A percentile compares a stretch with the other conserved stretches of the same genome.
phyloP scores from a whole-genome alignment of 2,113 vertebrate genomes.

The Burhinus bistriatus region DNA sequence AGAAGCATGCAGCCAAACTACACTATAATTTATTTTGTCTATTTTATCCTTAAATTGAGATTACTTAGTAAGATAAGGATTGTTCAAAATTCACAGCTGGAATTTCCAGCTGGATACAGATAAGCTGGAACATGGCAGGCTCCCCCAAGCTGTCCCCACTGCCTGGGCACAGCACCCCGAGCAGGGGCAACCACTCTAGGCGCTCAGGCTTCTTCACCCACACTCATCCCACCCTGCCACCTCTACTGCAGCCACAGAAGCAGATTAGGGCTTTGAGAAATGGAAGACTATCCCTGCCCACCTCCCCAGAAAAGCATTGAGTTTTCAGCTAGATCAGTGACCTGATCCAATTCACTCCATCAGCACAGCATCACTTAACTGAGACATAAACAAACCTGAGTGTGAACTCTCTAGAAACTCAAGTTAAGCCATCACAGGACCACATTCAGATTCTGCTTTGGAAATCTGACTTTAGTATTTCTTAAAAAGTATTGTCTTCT shows the following conservation, averaged over 20 bases:
- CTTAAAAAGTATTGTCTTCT: neutral
- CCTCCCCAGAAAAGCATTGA: neutral
- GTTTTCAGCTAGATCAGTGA: neutral
- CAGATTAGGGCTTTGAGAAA: neutral
- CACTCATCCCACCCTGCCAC: neutral
- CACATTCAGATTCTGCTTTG: neutral
- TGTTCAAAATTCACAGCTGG: neutral
- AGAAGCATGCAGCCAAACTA: neutral
- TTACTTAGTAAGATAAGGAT: neutral
- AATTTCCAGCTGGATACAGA: neutral
- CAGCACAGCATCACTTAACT: neutral
- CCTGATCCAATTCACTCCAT: neutral
- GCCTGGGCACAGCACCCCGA: neutral
- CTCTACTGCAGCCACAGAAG: neutral
- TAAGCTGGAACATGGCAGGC: neutral
- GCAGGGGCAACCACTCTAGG: neutral
- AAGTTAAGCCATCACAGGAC: neutral
- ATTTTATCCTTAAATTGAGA: neutral
- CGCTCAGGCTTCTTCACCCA: neutral
- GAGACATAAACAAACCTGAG: neutral
- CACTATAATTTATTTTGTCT: neutral
- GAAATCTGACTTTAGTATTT: neutral
- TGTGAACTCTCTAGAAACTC: neutral
- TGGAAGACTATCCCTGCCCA: neutral
- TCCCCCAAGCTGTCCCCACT: accelerated